Evolutionary conservation across 37 sponge, comb jelly and placozoan genomes (phyloP).

Genomic region (Oscarella lobularis): DNA sequence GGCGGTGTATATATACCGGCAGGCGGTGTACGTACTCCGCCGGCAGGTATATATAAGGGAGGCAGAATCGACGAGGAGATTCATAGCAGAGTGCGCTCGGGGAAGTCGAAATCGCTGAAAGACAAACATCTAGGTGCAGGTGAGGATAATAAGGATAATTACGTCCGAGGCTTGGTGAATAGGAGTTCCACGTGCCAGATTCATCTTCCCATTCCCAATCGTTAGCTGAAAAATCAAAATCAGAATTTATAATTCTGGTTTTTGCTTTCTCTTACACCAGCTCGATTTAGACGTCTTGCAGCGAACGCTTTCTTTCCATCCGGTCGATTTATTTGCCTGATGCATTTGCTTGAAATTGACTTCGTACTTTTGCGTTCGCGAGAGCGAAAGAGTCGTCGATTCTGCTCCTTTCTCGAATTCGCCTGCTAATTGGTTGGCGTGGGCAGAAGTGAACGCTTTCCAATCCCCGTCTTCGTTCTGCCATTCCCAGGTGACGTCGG

Average conservation of each 20-base stretch:
- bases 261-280: background rate
- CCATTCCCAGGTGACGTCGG: background rate
- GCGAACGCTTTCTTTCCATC: background rate
- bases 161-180: background rate
- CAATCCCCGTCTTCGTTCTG: background rate
- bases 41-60: too few species aligned
- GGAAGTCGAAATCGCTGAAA: too few species aligned
- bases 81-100: too few species aligned
- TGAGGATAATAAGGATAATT: too few species aligned
- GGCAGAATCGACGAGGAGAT: too few species aligned
- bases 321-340: background rate
- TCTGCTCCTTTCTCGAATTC: background rate
- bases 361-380: background rate
- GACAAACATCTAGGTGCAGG: too few species aligned
- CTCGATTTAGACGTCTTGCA: background rate
- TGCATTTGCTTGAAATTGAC: background rate
- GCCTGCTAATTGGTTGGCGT: background rate
- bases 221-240: background rate
- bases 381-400: background rate
- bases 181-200: background rate
- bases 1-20: too few species aligned
- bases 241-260: background rate
- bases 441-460: background rate
- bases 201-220: constrained; percentile 4
- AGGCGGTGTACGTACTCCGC: too few species aligned